Conservation (phyloP, 2,113 vertebrate species). For the Onychostoma macrolepis region DNA sequence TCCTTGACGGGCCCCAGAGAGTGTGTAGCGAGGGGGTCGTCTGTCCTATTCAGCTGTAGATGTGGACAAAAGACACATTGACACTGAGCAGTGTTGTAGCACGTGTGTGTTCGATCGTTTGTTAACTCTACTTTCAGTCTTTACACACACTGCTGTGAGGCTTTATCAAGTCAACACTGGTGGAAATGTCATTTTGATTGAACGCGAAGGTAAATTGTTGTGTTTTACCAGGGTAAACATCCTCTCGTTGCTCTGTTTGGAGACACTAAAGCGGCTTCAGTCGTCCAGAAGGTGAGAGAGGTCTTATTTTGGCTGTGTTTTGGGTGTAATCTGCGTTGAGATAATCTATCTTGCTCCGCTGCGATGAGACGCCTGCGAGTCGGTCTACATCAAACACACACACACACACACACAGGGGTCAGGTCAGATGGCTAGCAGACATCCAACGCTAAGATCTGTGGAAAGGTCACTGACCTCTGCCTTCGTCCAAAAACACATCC, state of each 20-base stretch:
- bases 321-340: not conserved
- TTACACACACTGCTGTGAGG: not conserved
- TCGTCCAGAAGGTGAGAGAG: too few relatives aligned
- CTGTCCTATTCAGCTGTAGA: slow-evolving; percentile 20
- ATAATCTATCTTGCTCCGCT: not conserved
- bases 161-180: not conserved
- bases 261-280: not conserved
- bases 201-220: not conserved
- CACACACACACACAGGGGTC: slow-evolving; percentile 17
- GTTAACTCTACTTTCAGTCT: slow-evolving; percentile 10
- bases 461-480: not conserved
- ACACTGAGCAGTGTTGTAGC: slow-evolving; percentile 1
- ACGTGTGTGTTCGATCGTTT: not conserved
- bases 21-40: not conserved
- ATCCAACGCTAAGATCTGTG: slow-evolving; percentile 3
- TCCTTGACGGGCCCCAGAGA: not conserved
- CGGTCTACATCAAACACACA: slow-evolving; percentile 1
- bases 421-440: not conserved
- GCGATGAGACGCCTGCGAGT: not conserved
- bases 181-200: not conserved
- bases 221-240: not conserved
- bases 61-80: slow-evolving; percentile 34
- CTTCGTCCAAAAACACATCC: not conserved
- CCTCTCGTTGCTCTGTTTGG: not conserved
- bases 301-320: not conserved